Evolutionary conservation across 2,113 vertebrate genomes (phyloP), one percentile per base, ranked within the genome.

Genomic region (Paradoxurus hermaphroditus): DNA sequence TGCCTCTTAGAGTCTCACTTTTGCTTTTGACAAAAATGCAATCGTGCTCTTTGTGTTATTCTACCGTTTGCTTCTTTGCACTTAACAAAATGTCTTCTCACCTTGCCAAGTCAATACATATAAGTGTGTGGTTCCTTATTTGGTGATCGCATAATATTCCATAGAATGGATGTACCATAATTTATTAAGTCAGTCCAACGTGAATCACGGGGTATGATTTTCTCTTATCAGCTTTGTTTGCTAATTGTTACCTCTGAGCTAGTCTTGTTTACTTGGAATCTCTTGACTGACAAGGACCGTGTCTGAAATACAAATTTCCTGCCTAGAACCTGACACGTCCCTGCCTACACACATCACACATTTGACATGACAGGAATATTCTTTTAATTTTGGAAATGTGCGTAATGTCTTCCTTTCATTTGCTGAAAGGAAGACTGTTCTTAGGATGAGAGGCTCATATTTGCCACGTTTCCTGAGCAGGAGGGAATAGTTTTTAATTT

Each of bases 321-420:
- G 84, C 81, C 81, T 68, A 68, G 73, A 97, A 51, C 56, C 59
- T 68, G 86, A 56, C 73, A 68, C 94, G 78, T 67, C 21, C 13
- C 85, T 77, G 70, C 81, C 95, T 96, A 65, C 63, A 90, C 62
- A 34, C 21, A n/a, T 68, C 89, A 90, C 41, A 39, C 51, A 77
- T 77, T 65, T 85, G 89, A 95, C 96, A 77, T 75, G 90, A 70
- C 72, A 41, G 62, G 86, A 72, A 89, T 68, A 82, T 44, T 85
- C 67, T 92, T 91, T 91, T 65, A 88, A 91, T 95, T 95, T 93
- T 96, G 91, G 91, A 95, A 93, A 82, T 39, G 65, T 67, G 93
- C 46, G 59, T 75, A 79, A 68, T 46, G 83, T 59, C 84, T 97
- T 62, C 31, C 65, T 89, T 59, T 94, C 46, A 59, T 86, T 90